phyloP scores from a whole-genome alignment of 2,113 vertebrate species.

The Acrocephalus kingi region DNA sequence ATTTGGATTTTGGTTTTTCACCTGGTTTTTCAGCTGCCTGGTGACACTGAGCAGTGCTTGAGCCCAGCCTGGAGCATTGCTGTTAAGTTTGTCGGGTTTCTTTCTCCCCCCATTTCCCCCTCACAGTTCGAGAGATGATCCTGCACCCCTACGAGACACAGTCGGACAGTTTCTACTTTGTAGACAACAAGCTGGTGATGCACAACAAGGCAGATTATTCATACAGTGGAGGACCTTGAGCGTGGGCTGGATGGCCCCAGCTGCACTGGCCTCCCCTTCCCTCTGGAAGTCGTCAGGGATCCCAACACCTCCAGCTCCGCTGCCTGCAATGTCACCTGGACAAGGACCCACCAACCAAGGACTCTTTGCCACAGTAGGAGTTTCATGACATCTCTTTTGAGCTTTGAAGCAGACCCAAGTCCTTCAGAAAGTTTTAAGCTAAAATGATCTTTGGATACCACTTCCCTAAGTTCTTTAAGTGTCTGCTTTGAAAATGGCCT shows the following conservation, averaged over 20 bases:
- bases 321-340: background rate
- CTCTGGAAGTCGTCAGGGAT: conserved; percentile 43
- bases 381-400: conserved; percentile 45
- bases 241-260: background rate
- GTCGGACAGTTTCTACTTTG: conserved; percentile 99
- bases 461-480: background rate
- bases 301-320: conserved; percentile 35
- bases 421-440: conserved; percentile 22
- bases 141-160: conserved; percentile 93
- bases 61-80: rapidly evolving
- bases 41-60: rapidly evolving
- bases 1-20: background rate
- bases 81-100: rapidly evolving
- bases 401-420: conserved; percentile 31
- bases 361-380: conserved; percentile 62
- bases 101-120: background rate
- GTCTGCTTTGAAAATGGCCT: conserved; percentile 24
- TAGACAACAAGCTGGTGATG: conserved; percentile 99
- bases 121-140: conserved; percentile 94
- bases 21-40: background rate
- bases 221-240: conserved; percentile 89
- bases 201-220: conserved; percentile 99
- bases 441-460: background rate
- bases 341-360: conserved; percentile 33
- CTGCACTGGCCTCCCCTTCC: background rate